phyloP scores from a whole-genome alignment of 2,113 vertebrate species.

The human (Homo sapiens) region DNA sequence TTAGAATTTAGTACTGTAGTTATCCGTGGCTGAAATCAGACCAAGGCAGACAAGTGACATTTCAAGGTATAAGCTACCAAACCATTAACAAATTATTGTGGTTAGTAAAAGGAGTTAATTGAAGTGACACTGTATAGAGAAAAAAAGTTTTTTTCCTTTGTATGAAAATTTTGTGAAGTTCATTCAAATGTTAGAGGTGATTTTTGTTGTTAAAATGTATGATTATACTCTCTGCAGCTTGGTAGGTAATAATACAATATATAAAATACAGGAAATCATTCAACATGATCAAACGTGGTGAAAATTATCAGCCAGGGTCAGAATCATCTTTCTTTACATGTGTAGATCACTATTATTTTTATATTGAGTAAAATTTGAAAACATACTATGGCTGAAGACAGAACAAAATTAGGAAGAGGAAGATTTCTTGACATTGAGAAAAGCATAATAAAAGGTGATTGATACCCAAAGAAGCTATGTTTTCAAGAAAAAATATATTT shows the following conservation, averaged over 20 bases:
- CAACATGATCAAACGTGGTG: background rate
- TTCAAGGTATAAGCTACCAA: constrained; percentile 36
- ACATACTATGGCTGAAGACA: constrained; percentile 73
- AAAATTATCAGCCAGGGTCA: constrained; percentile 77
- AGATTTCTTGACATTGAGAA: background rate
- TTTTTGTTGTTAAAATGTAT: background rate
- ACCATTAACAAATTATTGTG: constrained; percentile 15
- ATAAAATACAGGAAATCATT: constrained; percentile 56
- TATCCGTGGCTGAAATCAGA: constrained; percentile 43
- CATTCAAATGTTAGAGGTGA: background rate
- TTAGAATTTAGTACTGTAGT: constrained; percentile 47
- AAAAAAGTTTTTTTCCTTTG: background rate
- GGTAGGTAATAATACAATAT: background rate
- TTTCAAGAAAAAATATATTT: constrained; percentile 66
- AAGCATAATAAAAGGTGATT: background rate
- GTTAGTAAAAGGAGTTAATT: background rate
- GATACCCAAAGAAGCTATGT: constrained; percentile 70
- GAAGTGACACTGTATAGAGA: background rate
- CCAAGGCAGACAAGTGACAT: constrained; percentile 22
- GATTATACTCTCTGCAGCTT: background rate
- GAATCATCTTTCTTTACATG: constrained; percentile 74
- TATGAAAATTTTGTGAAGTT: constrained; percentile 22
- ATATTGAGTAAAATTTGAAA: constrained; percentile 72
- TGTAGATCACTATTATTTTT: constrained; percentile 72
- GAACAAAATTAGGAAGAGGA: constrained; percentile 77